Evolutionary conservation across 2,113 vertebrate species (phyloP).

Genomic region (Eurypyga helias): DNA sequence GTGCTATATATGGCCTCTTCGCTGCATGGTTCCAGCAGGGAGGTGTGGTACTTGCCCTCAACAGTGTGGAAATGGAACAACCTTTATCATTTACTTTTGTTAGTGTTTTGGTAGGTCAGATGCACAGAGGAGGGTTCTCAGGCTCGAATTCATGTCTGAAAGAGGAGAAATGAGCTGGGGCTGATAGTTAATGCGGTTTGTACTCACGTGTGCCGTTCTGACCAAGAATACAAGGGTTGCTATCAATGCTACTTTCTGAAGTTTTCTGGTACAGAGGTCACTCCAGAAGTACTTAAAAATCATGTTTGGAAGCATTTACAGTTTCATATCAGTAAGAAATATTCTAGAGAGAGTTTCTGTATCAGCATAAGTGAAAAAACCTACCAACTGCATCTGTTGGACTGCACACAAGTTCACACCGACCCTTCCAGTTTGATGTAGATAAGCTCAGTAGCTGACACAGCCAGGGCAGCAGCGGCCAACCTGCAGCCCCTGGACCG

Average conservation of each 20-base stretch:
- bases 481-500: background rate
- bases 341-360: background rate
- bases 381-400: background rate
- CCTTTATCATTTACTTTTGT: background rate
- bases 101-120: background rate
- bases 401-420: background rate
- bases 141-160: background rate
- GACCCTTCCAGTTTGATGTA: background rate
- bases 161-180: fast-evolving
- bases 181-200: background rate
- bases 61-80: background rate
- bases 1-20: background rate
- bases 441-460: background rate
- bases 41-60: fast-evolving
- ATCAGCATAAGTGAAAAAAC: background rate
- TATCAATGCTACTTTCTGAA: fast-evolving
- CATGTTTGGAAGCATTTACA: fast-evolving
- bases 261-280: background rate
- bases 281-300: background rate
- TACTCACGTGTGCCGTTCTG: fast-evolving
- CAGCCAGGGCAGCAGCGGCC: fast-evolving
- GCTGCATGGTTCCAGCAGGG: background rate
- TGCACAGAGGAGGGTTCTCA: background rate
- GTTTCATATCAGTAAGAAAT: background rate
- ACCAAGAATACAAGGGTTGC: background rate